Conservation (phyloP, 2,888 invertebrate species). For the Tanytarsus gracilentus region DNA sequence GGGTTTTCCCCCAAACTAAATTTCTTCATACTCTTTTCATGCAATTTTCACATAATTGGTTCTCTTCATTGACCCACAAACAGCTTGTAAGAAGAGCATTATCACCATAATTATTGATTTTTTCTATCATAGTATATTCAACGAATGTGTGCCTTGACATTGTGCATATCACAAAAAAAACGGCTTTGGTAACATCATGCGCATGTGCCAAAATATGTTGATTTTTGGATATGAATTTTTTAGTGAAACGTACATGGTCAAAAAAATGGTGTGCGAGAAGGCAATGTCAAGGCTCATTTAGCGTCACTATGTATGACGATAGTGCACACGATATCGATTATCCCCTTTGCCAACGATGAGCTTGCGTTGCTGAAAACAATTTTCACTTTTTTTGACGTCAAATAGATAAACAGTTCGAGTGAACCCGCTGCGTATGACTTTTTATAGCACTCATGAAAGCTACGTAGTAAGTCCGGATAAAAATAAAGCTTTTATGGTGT, state of each 20-base stretch:
- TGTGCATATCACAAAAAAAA: background rate
- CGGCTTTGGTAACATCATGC: background rate
- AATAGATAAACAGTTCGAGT: conserved; percentile 4
- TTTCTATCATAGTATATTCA: background rate
- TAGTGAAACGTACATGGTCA: background rate
- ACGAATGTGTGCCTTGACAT: background rate
- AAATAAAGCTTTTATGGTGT: too few species aligned
- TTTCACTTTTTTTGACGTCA: conserved; percentile 6
- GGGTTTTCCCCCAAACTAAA: too few species aligned
- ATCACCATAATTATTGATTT: too few species aligned
- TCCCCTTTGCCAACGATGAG: background rate
- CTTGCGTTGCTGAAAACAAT: background rate
- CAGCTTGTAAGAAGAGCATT: too few species aligned
- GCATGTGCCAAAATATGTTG: background rate
- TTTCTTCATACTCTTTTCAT: too few species aligned
- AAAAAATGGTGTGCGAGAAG: too few species aligned
- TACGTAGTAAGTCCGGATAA: too few species aligned
- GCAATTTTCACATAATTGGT: background rate
- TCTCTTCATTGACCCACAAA: too few species aligned
- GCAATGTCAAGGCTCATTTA: conserved; percentile 6
- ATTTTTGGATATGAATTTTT: background rate
- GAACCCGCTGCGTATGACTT: background rate
- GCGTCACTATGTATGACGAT: conserved; percentile 3
- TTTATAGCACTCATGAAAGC: too few species aligned
- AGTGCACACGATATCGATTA: background rate